Conservation (phyloP, 2,888 invertebrate species). For the Lithophane ornitopus region DNA sequence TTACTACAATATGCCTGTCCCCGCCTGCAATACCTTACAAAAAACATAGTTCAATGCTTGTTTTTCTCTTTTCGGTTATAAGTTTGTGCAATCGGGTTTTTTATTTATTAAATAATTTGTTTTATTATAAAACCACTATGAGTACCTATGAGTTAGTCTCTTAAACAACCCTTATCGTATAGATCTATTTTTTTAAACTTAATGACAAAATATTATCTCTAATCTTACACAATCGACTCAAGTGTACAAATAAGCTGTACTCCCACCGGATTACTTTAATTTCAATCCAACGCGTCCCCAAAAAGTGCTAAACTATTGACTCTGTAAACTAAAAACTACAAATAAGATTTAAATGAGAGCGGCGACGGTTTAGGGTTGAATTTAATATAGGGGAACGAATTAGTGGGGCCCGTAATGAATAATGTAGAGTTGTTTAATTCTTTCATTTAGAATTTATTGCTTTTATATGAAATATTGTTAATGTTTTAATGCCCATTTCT, state of each 20-base stretch:
- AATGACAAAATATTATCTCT: background rate
- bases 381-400: slow-evolving; percentile 64
- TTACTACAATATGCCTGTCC: too few species aligned
- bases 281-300: slow-evolving; percentile 67
- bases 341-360: slow-evolving; percentile 88
- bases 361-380: slow-evolving; percentile 65
- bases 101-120: too few species aligned
- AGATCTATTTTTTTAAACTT: background rate
- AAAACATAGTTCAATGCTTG: too few species aligned
- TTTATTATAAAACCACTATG: background rate
- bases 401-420: slow-evolving; percentile 49
- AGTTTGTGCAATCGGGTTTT: too few species aligned
- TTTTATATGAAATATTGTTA: background rate
- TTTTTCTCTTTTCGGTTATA: too few species aligned
- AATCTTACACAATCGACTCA: slow-evolving; percentile 30
- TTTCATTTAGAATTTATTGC: background rate
- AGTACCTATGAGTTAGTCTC: background rate
- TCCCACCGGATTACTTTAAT: slow-evolving; percentile 65
- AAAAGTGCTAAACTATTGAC: slow-evolving; percentile 82
- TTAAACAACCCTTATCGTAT: background rate
- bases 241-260: slow-evolving; percentile 37
- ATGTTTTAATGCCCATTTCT: background rate
- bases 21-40: too few species aligned
- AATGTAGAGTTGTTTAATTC: background rate
- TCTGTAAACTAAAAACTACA: slow-evolving; percentile 87